Evolutionary conservation across 2,113 vertebrate species (phyloP).

Genomic region (Condylura cristata): DNA sequence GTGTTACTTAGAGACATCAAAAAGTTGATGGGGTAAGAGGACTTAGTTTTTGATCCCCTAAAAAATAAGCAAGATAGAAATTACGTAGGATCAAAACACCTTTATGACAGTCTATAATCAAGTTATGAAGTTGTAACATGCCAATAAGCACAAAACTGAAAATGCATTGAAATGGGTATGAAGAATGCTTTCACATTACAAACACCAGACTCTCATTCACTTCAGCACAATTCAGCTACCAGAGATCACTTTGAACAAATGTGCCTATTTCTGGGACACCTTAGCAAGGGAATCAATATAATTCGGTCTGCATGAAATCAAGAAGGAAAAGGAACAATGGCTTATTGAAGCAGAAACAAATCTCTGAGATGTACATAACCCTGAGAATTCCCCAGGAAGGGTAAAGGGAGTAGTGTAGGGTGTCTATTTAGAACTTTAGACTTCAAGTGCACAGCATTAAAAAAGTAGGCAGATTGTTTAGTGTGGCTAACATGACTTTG

Average conservation of each 20-base stretch:
- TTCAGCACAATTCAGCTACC: neutral
- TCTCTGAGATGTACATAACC: neutral
- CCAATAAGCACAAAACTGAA: neutral
- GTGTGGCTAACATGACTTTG: neutral
- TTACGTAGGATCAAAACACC: neutral
- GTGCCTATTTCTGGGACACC: neutral
- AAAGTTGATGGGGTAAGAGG: neutral
- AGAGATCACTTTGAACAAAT: neutral
- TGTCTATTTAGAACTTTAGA: too few relatives aligned
- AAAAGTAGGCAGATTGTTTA: neutral
- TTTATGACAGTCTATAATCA: neutral
- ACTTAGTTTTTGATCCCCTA: neutral
- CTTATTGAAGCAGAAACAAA: neutral
- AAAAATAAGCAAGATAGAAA: neutral
- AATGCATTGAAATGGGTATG: neutral
- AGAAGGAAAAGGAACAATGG: neutral
- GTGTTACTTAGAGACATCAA: neutral
- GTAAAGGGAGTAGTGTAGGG: neutral
- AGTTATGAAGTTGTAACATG: neutral
- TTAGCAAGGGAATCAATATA: neutral
- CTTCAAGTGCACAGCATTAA: rapidly evolving
- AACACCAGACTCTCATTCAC: neutral
- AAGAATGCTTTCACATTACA: neutral
- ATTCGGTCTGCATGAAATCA: neutral
- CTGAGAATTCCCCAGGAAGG: neutral